phyloP scores from a whole-genome alignment of 2,797 vertebrate species.

The Eupleurogrammus muticus region DNA sequence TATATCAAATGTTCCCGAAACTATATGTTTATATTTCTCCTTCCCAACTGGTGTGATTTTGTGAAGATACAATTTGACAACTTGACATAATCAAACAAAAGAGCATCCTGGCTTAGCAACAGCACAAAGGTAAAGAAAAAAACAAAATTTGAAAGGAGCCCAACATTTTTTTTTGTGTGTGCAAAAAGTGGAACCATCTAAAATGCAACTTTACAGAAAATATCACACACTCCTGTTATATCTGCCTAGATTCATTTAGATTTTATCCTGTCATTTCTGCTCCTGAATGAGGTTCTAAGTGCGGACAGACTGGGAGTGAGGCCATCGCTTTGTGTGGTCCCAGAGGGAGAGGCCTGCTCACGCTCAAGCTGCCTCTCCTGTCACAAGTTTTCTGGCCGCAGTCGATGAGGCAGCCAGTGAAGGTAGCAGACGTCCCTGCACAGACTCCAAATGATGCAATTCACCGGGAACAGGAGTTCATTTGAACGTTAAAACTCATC shows the following conservation, averaged over 20 bases:
- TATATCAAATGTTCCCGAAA: slow-evolving; percentile 27
- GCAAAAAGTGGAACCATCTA: slow-evolving; percentile 22
- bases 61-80: slow-evolving; percentile 6
- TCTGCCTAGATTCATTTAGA: slow-evolving; percentile 25
- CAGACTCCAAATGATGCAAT: slow-evolving; percentile 17
- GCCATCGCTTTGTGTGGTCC: slow-evolving; percentile 52
- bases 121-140: too few relatives aligned
- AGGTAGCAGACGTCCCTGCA: slow-evolving; percentile 13
- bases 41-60: slow-evolving; percentile 6
- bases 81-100: slow-evolving; percentile 22
- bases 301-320: slow-evolving; percentile 32
- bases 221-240: slow-evolving; percentile 47
- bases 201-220: slow-evolving; percentile 40
- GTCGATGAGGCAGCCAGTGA: slow-evolving; percentile 30
- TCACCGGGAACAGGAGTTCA: not conserved
- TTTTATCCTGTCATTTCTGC: slow-evolving; percentile 41
- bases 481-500: slow-evolving; percentile 28
- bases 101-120: slow-evolving; percentile 6
- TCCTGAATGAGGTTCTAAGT: slow-evolving; percentile 48
- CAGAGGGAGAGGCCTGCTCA: slow-evolving; percentile 31
- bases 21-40: slow-evolving; percentile 3
- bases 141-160: slow-evolving; percentile 6
- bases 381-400: slow-evolving; percentile 41
- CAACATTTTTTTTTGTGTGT: slow-evolving; percentile 9
- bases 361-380: slow-evolving; percentile 31